Evolutionary conservation across 2,888 invertebrate species (phyloP), one percentile per base, ranked within the genome.

Genomic region (Hesperia comma): DNA sequence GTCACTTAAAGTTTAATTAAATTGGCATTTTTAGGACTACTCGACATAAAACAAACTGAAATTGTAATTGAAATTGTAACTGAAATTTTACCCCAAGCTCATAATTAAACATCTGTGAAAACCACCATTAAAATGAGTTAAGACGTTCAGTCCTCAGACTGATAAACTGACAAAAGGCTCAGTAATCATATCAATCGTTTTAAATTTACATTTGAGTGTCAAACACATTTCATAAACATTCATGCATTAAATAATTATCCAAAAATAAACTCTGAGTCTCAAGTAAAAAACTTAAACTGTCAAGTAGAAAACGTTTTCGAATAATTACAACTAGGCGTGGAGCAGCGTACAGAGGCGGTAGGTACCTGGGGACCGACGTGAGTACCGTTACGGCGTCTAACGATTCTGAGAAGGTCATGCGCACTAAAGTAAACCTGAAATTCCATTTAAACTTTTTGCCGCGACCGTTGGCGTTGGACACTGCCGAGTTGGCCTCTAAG

Each of bases 401-500:
- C 86, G 78, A 79, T 92, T 92, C 92, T 83, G 71, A 89, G 92
- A 92, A 92, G 92, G 90, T 89, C 90, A 90, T 86, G 86, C 87
- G 84, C 86, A 83, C 77, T 83, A 82, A 85, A 82, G 77, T 84
- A 82, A 85, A 82, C 77, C 84, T 85, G 79, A 88, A 88, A 86
- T 88, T 85, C 87, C 83, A 85, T 82, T 87, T 84, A 79, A 73
- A 79, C 86, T 88, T 89, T 88, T 88, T 87, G 80, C 79, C 69
- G 78, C 75, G 77, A 75, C 73, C 74, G 76, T 17, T 17, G 1
- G 67, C 71, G 72, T 72, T 70, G 76, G 64, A 46, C 64, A 63
- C 63, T 57, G 54, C 61, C 53, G 66, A 77, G 77, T 75, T 73
- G 75, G 26, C 26, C 26, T 26, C n/a, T n/a, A n/a, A n/a, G 26